Conservation (phyloP, 2,888 invertebrate genomes). For the Miltochrista miniata region DNA sequence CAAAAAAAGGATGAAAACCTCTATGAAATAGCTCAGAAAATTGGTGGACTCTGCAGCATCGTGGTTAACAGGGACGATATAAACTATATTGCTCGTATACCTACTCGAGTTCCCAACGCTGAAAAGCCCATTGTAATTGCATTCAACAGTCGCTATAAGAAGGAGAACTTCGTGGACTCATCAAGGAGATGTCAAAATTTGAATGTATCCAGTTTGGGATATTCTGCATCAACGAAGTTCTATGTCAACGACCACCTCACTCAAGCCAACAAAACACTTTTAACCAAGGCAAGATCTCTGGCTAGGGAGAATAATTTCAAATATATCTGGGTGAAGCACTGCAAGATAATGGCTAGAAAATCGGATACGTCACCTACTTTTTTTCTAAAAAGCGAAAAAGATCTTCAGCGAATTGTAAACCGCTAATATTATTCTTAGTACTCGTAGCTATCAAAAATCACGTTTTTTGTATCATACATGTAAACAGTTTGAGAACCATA, state of each 20-base stretch:
- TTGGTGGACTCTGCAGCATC: too few relatives aligned
- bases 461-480: background rate
- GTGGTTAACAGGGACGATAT: too few relatives aligned
- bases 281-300: background rate
- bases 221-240: background rate
- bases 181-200: too few relatives aligned
- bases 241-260: constrained; percentile 3
- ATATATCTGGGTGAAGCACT: constrained; percentile 1
- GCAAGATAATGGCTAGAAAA: constrained; percentile 2
- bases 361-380: background rate
- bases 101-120: too few relatives aligned
- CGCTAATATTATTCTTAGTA: background rate
- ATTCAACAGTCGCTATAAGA: too few relatives aligned
- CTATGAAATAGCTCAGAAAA: too few relatives aligned
- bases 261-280: background rate
- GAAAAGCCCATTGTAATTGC: too few relatives aligned
- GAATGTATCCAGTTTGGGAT: background rate
- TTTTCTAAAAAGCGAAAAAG: background rate
- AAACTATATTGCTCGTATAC: too few relatives aligned
- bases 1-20: too few relatives aligned
- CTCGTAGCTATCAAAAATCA: background rate
- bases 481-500: background rate
- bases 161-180: too few relatives aligned
- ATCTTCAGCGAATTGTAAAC: background rate
- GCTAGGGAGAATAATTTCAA: constrained; percentile 1